Evolutionary conservation across 2,113 vertebrate genomes (phyloP).

Genomic region (Trematocara marginatum): DNA sequence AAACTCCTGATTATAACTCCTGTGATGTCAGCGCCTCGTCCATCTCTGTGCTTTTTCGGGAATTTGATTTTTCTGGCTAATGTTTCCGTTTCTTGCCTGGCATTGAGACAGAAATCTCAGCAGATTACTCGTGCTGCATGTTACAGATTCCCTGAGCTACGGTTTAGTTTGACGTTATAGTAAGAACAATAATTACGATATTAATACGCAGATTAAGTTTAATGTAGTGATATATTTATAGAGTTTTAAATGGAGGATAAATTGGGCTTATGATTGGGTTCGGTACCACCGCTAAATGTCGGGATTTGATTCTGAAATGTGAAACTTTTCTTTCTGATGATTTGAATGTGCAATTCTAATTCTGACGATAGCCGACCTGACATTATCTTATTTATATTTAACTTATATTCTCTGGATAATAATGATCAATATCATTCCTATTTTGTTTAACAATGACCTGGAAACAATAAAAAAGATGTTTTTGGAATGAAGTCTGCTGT

Average conservation of each 20-base stretch:
- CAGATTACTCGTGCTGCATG: conserved; percentile 22
- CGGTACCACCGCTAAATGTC: not conserved
- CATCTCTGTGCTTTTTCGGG: not conserved
- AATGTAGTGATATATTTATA: not conserved
- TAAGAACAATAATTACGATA: not conserved
- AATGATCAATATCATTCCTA: not conserved
- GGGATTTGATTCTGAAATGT: conserved; percentile 29
- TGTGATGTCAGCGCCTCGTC: not conserved
- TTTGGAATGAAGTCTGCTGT: conserved; percentile 57
- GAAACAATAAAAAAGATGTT: conserved; percentile 20
- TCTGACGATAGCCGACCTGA: not conserved
- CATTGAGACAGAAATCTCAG: not conserved
- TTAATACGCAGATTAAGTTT: not conserved
- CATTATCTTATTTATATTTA: conserved; percentile 50
- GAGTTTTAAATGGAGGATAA: not conserved
- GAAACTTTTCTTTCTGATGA: not conserved
- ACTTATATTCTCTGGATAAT: conserved; percentile 35
- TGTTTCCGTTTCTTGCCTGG: not conserved
- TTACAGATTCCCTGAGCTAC: conserved; percentile 6
- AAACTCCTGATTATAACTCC: not conserved
- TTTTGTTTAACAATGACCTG: conserved; percentile 32
- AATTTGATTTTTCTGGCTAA: not conserved
- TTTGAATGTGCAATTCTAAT: not conserved
- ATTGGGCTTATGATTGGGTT: not conserved
- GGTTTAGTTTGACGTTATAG: conserved; percentile 8